Conservation (phyloP, 1,140 invertebrate genomes). For the Pseudomyrmex flavicornis region DNA sequence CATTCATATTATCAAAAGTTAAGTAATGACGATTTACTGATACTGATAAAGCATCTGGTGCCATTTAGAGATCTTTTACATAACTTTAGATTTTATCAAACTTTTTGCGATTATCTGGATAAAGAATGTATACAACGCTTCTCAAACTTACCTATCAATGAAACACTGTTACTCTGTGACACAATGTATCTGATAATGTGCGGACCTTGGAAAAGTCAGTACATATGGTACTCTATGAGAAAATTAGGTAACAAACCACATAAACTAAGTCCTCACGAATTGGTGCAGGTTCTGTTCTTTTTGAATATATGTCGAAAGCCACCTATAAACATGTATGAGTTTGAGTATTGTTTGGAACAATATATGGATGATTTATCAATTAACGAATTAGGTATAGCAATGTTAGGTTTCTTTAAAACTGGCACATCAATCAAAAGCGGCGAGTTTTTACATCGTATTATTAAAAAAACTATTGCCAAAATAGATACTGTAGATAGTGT, state of each 20-base stretch:
- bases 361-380: conserved; percentile 83
- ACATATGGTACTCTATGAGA: conserved; percentile 82
- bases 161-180: conserved; percentile 38
- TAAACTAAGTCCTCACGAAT: conserved; percentile 83
- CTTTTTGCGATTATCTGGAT: not conserved
- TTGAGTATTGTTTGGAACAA: conserved; percentile 84
- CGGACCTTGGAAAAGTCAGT: conserved; percentile 60
- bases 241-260: conserved; percentile 82
- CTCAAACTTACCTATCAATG: not conserved
- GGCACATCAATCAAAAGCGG: conserved; percentile 85
- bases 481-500: conserved; percentile 84
- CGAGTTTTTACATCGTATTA: conserved; percentile 81
- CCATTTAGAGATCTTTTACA: not conserved
- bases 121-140: conserved; percentile 4
- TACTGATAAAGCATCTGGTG: not conserved
- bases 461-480: conserved; percentile 78
- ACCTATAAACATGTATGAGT: conserved; percentile 85
- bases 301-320: conserved; percentile 83
- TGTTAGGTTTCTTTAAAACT: conserved; percentile 88
- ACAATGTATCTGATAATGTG: not conserved
- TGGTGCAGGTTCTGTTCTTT: conserved; percentile 86
- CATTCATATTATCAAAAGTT: not conserved
- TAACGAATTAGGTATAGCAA: conserved; percentile 86
- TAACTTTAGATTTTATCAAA: fast-evolving
- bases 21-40: conserved; percentile 8